phyloP scores from a whole-genome alignment of 2,113 vertebrate species.

The Clarias batrachus region DNA sequence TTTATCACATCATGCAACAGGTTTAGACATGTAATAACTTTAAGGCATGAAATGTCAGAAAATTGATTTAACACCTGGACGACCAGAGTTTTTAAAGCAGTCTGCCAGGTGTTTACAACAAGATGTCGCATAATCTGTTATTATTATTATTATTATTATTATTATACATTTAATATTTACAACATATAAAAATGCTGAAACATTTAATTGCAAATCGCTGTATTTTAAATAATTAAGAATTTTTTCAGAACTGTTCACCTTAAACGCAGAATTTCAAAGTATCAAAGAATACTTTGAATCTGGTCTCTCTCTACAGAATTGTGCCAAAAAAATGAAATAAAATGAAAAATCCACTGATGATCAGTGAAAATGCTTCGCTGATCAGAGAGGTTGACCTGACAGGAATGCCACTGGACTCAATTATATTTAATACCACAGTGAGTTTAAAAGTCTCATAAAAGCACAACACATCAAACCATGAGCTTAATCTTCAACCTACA shows the following conservation, averaged over 20 bases:
- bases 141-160: neutral
- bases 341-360: neutral
- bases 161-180: neutral
- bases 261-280: neutral
- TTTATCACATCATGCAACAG: constrained; percentile 56
- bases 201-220: neutral
- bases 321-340: no score
- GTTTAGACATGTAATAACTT: constrained; percentile 51
- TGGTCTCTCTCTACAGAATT: neutral
- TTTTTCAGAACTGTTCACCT: neutral
- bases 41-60: constrained; percentile 2
- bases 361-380: neutral
- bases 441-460: neutral
- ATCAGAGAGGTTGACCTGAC: neutral
- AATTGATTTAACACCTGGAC: constrained; percentile 36
- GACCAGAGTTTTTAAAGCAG: constrained; percentile 48
- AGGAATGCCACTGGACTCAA: neutral
- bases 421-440: neutral
- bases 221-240: neutral
- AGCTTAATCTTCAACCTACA: neutral
- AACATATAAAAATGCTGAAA: neutral
- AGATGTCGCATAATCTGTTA: neutral
- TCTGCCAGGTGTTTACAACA: constrained; percentile 60
- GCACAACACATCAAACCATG: neutral
- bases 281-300: no score